A percentile compares a stretch with the other conserved stretches of the same genome.
Evolutionary conservation across 2,113 vertebrate genomes (phyloP).

Genomic region (Parotia lawesii): DNA sequence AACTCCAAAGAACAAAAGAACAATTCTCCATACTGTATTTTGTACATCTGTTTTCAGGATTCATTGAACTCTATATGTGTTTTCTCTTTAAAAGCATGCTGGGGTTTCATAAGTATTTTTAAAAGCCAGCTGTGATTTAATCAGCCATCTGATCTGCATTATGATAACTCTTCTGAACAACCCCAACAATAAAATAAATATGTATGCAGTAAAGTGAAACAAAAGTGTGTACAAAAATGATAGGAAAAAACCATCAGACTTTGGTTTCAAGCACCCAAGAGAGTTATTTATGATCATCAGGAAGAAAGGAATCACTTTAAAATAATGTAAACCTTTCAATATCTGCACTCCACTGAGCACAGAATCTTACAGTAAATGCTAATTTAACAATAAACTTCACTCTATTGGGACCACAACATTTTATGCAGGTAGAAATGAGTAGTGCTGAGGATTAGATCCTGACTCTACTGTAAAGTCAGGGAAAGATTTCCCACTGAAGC

Average conservation of each 20-base stretch:
- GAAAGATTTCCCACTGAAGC: neutral
- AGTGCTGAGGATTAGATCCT: neutral
- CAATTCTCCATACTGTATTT: neutral
- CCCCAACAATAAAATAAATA: neutral
- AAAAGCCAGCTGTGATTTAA: slow-evolving; percentile 34
- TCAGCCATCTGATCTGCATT: slow-evolving; percentile 38
- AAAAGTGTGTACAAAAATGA: neutral
- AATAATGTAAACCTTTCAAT: slow-evolving; percentile 38
- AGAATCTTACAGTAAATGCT: slow-evolving; percentile 11
- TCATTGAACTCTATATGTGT: neutral
- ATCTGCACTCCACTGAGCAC: neutral
- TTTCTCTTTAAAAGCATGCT: neutral
- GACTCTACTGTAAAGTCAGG: neutral
- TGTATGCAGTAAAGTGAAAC: neutral
- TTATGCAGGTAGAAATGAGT: neutral
- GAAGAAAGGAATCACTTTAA: slow-evolving; percentile 35
- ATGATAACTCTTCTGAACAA: neutral
- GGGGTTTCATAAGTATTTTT: neutral
- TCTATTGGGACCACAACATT: neutral
- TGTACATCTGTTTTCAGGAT: neutral
- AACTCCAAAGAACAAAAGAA: neutral
- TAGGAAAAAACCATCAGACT: neutral
- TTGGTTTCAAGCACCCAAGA: neutral
- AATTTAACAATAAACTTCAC: slow-evolving; percentile 3
- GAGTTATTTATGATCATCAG: slow-evolving; percentile 12